These are phyloP conservation scores for Oenanthe oenanthe DNA, from an alignment of 2,113 vertebrate genomes.

Conservation along the genomic window DNA sequence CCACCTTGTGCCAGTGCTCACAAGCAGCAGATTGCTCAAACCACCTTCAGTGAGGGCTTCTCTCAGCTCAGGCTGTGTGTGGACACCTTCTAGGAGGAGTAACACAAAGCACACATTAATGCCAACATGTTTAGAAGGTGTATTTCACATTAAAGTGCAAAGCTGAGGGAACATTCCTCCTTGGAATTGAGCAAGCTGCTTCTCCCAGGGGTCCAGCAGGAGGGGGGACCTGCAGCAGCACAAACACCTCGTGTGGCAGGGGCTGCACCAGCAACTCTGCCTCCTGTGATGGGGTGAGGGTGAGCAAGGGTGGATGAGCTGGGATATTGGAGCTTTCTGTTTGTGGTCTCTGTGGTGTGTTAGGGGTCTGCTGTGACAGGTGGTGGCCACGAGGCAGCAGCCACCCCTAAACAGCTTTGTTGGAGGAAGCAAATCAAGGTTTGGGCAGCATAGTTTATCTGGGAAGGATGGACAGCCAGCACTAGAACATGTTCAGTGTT, in stretches of 20 bases:
- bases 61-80: neutral
- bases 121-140: accelerated
- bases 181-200: neutral
- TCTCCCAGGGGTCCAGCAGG: neutral
- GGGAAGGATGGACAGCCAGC: neutral
- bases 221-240: neutral
- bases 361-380: neutral
- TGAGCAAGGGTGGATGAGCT: neutral
- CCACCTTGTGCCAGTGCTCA: neutral
- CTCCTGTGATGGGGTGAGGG: neutral
- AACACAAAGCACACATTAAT: neutral
- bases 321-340: neutral
- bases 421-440: neutral
- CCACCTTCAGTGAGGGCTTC: neutral
- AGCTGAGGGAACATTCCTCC: neutral
- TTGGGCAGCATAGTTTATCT: neutral
- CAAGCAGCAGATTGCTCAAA: neutral
- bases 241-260: neutral
- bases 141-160: neutral
- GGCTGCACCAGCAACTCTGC: neutral
- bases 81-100: neutral
- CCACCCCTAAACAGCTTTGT: neutral
- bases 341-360: neutral
- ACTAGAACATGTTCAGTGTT: accelerated
- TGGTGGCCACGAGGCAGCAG: neutral